Conservation (phyloP, 2,113 vertebrate genomes). For the Globicephala melas region DNA sequence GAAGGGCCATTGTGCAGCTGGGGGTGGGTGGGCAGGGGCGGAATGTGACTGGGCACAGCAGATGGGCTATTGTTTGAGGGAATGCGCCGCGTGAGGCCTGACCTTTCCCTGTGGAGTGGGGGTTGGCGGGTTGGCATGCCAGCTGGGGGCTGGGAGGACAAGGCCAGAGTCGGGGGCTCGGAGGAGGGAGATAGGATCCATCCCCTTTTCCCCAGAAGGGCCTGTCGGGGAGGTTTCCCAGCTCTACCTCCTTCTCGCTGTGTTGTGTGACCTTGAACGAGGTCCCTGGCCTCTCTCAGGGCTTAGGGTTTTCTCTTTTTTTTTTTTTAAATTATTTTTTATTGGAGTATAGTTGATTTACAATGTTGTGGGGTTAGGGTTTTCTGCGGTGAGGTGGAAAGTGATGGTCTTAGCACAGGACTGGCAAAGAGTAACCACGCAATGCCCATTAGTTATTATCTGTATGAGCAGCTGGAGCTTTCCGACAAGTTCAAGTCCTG, state of each 20-base stretch:
- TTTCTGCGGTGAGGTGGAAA: background rate
- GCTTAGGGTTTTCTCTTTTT: background rate
- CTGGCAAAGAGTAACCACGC: background rate
- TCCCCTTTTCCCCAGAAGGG: background rate
- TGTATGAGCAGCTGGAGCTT: background rate
- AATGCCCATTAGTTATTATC: background rate
- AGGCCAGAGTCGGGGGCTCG: background rate
- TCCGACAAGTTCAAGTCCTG: background rate
- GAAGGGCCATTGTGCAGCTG: slow-evolving; percentile 60
- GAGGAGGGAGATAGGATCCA: background rate
- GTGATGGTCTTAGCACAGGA: background rate
- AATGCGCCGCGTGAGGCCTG: slow-evolving; percentile 73
- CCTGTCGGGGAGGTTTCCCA: background rate
- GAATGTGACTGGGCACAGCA: slow-evolving; percentile 57
- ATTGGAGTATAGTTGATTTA: no score
- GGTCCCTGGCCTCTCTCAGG: background rate
- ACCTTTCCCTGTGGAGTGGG: slow-evolving; percentile 63
- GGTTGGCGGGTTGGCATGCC: slow-evolving; percentile 64
- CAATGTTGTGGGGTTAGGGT: background rate
- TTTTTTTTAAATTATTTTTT: no score
- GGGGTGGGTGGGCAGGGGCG: slow-evolving; percentile 50
- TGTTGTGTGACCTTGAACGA: background rate
- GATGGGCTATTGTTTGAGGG: slow-evolving; percentile 62
- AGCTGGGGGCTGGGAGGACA: slow-evolving; percentile 54
- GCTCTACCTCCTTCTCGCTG: background rate